Percentiles rank a stretch among this genome's conserved stretches.
These are phyloP conservation scores for Chironomus tepperi DNA, from an alignment of 1,140 invertebrate species.

Conservation along the genomic window DNA sequence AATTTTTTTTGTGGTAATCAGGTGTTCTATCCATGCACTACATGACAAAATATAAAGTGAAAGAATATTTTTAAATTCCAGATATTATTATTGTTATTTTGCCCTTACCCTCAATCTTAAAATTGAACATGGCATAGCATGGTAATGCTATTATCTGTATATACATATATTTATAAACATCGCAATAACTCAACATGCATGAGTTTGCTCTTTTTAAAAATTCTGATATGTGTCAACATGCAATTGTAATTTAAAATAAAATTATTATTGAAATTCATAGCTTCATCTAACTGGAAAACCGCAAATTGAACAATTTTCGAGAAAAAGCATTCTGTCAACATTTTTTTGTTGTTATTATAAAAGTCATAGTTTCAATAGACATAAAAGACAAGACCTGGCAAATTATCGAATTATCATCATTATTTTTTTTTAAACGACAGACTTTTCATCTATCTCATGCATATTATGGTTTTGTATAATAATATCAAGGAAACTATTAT, in stretches of 20 bases:
- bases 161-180: neutral
- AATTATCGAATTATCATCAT: conserved; percentile 23
- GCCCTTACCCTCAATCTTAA: neutral
- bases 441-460: neutral
- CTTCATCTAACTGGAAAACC: neutral
- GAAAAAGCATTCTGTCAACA: conserved; percentile 12
- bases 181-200: neutral
- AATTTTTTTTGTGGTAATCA: neutral
- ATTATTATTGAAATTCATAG: neutral
- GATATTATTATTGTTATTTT: too few relatives aligned
- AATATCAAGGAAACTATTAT: neutral
- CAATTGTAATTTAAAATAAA: conserved; percentile 4
- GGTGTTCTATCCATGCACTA: neutral
- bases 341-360: conserved; percentile 11
- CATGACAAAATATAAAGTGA: neutral
- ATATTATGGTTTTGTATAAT: neutral
- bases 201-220: neutral
- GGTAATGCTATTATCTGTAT: neutral
- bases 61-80: neutral
- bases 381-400: neutral
- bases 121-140: conserved; percentile 1
- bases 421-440: neutral
- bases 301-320: neutral
- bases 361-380: neutral
- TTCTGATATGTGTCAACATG: conserved; percentile 11